Evolutionary conservation across 2,113 vertebrate species (phyloP).

Genomic region (Blennius ocellaris): DNA sequence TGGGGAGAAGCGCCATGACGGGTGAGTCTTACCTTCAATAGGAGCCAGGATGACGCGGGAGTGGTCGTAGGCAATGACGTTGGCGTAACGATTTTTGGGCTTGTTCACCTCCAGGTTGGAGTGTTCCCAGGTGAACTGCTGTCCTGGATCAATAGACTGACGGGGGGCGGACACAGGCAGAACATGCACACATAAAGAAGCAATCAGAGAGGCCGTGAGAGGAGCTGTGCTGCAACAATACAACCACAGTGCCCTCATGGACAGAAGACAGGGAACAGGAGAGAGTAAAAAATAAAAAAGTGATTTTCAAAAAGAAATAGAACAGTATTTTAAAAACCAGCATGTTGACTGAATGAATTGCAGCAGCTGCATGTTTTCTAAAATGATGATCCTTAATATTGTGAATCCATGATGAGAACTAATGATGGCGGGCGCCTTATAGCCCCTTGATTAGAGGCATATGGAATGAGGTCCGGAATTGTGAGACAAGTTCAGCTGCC

Average conservation of each 20-base stretch:
- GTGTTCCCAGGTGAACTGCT: conserved; percentile 99
- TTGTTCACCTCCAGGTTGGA: conserved; percentile 99
- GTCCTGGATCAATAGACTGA: conserved; percentile 97
- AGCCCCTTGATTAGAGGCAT: conserved; percentile 9
- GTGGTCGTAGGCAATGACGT: conserved; percentile 98
- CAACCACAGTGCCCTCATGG: conserved; percentile 25
- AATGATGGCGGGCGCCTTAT: conserved; percentile 56
- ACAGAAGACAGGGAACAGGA: not conserved
- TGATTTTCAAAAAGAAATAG: conserved; percentile 17
- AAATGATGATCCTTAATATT: conserved; percentile 60
- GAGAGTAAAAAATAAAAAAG: not conserved
- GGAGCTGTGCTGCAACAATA: conserved; percentile 39
- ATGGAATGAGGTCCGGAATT: conserved; percentile 19
- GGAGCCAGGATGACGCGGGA: conserved; percentile 96
- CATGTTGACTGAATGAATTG: conserved; percentile 47
- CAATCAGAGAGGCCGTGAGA: conserved; percentile 47
- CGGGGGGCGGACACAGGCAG: conserved; percentile 34
- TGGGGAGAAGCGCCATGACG: conserved; percentile 4
- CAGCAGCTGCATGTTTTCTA: conserved; percentile 35
- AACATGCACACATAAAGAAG: conserved; percentile 60
- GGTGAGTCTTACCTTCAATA: conserved; percentile 88
- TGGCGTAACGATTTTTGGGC: conserved; percentile 98
- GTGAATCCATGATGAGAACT: conserved; percentile 59
- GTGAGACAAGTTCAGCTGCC: conserved; percentile 62
- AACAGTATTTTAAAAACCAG: conserved; percentile 37